Percentiles rank a stretch among this genome's conserved stretches.
These are phyloP conservation scores for Cygnus atratus DNA, from an alignment of 2,113 vertebrate genomes.

Conservation along the genomic window DNA sequence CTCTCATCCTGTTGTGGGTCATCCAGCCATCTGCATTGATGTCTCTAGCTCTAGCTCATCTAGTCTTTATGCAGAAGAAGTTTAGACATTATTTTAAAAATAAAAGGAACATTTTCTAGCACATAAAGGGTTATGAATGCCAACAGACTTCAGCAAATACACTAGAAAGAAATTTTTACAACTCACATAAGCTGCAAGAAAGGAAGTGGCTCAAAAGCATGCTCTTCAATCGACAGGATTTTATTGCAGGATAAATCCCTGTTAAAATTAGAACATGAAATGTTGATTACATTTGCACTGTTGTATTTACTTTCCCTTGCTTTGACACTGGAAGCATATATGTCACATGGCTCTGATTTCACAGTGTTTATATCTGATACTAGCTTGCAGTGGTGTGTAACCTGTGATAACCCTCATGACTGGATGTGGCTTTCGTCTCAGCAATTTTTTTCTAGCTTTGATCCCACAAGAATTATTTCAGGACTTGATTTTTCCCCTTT, in stretches of 20 bases:
- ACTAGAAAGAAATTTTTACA: neutral
- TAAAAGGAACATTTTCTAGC: neutral
- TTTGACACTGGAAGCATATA: neutral
- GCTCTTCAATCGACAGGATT: constrained; percentile 46
- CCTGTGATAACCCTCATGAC: neutral
- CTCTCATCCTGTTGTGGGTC: neutral
- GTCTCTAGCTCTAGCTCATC: neutral
- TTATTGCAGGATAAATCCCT: constrained; percentile 68
- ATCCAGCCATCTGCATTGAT: neutral
- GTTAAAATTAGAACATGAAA: constrained; percentile 10
- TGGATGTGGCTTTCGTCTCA: neutral
- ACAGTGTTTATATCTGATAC: neutral
- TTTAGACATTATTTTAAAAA: neutral
- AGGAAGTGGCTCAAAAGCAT: constrained; percentile 50
- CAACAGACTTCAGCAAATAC: neutral
- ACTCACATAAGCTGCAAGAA: constrained; percentile 68
- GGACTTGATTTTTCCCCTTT: neutral
- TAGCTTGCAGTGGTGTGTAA: neutral
- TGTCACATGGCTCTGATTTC: neutral
- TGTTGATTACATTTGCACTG: neutral
- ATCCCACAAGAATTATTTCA: neutral
- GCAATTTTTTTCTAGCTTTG: neutral
- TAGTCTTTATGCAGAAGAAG: neutral
- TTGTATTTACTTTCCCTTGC: neutral
- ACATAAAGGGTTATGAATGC: neutral